Conservation (phyloP, 2,113 vertebrate genomes). For the Amazona vittata region DNA sequence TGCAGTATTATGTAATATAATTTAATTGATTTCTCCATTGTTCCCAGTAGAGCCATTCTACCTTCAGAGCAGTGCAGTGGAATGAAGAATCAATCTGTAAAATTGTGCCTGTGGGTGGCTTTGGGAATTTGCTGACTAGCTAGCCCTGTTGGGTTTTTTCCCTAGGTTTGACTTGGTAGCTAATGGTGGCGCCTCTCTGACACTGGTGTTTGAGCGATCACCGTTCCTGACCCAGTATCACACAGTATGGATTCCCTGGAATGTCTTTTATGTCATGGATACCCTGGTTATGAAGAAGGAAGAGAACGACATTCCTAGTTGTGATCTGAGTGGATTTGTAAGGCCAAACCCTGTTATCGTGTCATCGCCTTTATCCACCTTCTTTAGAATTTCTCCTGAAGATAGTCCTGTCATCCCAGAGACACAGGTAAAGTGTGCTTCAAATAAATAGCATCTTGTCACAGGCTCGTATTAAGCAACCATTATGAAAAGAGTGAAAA, state of each 20-base stretch:
- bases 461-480: not conserved
- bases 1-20: not conserved
- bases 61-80: not conserved
- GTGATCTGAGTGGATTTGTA: conserved; percentile 91
- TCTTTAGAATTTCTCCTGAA: conserved; percentile 91
- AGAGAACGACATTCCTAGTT: conserved; percentile 93
- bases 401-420: conserved; percentile 95
- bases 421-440: conserved; percentile 86
- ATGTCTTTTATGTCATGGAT: conserved; percentile 96
- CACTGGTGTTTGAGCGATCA: conserved; percentile 90
- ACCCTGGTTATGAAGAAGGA: conserved; percentile 97
- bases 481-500: not conserved
- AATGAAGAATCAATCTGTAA: not conserved
- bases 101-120: not conserved
- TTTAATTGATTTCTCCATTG: conserved; percentile 28
- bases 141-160: not conserved
- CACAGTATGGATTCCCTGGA: conserved; percentile 97
- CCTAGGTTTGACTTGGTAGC: conserved; percentile 94
- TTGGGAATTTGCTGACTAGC: conserved; percentile 4
- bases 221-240: conserved; percentile 90
- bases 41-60: not conserved
- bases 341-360: conserved; percentile 89
- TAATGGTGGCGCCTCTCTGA: conserved; percentile 92
- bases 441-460: not conserved
- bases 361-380: conserved; percentile 91